phyloP scores from a whole-genome alignment of 2,888 invertebrate genomes.

The Meloe dianella region DNA sequence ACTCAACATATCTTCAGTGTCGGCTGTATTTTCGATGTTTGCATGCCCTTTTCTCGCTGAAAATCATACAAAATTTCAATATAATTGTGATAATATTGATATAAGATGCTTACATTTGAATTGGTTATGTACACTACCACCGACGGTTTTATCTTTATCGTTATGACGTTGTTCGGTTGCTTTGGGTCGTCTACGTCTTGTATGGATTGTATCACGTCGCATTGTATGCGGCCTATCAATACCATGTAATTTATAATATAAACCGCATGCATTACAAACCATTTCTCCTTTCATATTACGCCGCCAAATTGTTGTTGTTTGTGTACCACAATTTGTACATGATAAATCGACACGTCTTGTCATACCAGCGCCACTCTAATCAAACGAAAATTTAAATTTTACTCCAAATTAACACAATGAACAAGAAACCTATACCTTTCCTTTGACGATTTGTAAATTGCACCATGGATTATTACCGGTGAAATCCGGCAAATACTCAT shows the following conservation, averaged over 20 bases:
- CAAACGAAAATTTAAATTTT: not conserved
- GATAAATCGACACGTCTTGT: constrained; percentile 79
- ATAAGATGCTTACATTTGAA: constrained; percentile 25
- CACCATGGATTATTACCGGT: constrained; percentile 59
- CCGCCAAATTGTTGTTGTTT: constrained; percentile 96
- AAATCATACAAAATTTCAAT: constrained; percentile 20
- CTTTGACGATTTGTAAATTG: constrained; percentile 54
- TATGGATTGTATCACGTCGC: constrained; percentile 96
- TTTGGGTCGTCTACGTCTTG: constrained; percentile 85
- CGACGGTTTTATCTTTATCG: constrained; percentile 38
- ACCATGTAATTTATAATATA: constrained; percentile 96
- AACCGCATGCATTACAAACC: constrained; percentile 98
- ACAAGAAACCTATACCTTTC: constrained; percentile 43
- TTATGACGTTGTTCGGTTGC: constrained; percentile 63
- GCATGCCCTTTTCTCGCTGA: constrained; percentile 45
- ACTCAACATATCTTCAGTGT: constrained; percentile 70
- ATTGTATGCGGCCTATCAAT: constrained; percentile 92
- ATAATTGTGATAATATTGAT: too few species aligned
- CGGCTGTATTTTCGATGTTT: constrained; percentile 52
- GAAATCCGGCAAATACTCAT: constrained; percentile 54
- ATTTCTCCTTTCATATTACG: constrained; percentile 96
- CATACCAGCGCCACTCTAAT: constrained; percentile 39
- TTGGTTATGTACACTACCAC: constrained; percentile 22
- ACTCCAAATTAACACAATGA: not conserved
- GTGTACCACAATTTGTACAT: constrained; percentile 97